Conservation (phyloP, 2,113 vertebrate genomes). For the Barbus barbus region DNA sequence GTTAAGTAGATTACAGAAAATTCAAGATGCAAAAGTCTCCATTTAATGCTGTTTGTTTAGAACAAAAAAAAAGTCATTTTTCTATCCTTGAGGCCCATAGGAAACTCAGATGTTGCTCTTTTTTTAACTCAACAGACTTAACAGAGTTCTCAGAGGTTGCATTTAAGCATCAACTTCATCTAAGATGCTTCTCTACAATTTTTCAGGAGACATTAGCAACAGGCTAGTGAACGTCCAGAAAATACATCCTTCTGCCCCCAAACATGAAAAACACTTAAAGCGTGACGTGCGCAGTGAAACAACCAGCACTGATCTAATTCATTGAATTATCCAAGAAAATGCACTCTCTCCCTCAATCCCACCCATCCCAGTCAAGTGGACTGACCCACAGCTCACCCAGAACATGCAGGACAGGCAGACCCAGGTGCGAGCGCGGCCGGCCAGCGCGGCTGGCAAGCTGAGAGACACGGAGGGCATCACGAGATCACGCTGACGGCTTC, state of each 20-base stretch:
- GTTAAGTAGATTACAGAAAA: neutral
- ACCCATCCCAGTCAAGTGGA: neutral
- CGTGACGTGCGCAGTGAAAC: neutral
- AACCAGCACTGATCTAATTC: neutral
- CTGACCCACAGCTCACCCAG: constrained; percentile 76
- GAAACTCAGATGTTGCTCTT: neutral
- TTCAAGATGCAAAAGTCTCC: neutral
- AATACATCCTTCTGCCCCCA: neutral
- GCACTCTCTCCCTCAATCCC: neutral
- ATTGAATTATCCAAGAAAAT: neutral
- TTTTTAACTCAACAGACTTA: neutral
- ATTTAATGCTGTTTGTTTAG: neutral
- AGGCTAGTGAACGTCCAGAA: too few relatives aligned
- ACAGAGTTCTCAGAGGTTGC: neutral
- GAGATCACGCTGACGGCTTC: constrained; percentile 36
- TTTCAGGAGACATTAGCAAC: too few relatives aligned
- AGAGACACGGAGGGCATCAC: constrained; percentile 79
- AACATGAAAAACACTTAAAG: neutral
- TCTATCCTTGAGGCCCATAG: neutral
- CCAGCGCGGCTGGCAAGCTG: constrained; percentile 69
- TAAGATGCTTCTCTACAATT: too few relatives aligned
- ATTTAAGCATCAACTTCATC: neutral
- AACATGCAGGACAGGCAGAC: constrained; percentile 93
- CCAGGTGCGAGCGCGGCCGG: constrained; percentile 83
- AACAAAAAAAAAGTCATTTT: neutral